phyloP scores from a whole-genome alignment of 2,888 invertebrate species.

The Eilema caniola region DNA sequence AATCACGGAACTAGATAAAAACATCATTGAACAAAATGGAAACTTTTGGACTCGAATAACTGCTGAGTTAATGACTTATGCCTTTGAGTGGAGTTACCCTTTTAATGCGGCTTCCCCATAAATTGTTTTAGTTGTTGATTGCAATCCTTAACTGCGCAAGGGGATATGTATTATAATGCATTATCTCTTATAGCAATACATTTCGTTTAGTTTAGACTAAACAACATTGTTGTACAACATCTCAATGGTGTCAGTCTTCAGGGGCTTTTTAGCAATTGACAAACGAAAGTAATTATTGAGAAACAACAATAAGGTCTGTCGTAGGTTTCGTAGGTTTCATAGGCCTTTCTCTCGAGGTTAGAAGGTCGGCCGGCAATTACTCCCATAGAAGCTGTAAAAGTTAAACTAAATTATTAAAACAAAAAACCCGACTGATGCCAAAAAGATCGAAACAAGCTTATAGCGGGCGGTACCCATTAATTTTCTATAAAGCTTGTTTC shows the following conservation, averaged over 20 bases:
- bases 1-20: slow-evolving; percentile 58
- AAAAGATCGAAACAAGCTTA: too few relatives aligned
- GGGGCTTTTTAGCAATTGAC: too few relatives aligned
- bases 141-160: slow-evolving; percentile 18
- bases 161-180: slow-evolving; percentile 9
- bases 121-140: slow-evolving; percentile 35
- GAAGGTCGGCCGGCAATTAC: too few relatives aligned
- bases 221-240: not conserved
- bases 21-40: slow-evolving; percentile 52
- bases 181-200: not conserved
- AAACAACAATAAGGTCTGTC: too few relatives aligned
- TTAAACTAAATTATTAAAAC: too few relatives aligned
- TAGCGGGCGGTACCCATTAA: too few relatives aligned
- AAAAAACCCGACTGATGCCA: too few relatives aligned
- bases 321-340: too few relatives aligned
- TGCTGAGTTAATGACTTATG: slow-evolving; percentile 58
- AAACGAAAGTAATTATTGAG: too few relatives aligned
- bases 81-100: slow-evolving; percentile 49
- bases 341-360: too few relatives aligned
- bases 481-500: too few relatives aligned
- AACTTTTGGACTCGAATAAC: slow-evolving; percentile 54
- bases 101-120: slow-evolving; percentile 37
- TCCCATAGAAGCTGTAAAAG: too few relatives aligned
- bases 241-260: not conserved
- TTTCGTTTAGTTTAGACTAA: not conserved